These are phyloP conservation scores for Synchiropus splendidus DNA, from an alignment of 2,113 vertebrate genomes.

Conservation along the genomic window DNA sequence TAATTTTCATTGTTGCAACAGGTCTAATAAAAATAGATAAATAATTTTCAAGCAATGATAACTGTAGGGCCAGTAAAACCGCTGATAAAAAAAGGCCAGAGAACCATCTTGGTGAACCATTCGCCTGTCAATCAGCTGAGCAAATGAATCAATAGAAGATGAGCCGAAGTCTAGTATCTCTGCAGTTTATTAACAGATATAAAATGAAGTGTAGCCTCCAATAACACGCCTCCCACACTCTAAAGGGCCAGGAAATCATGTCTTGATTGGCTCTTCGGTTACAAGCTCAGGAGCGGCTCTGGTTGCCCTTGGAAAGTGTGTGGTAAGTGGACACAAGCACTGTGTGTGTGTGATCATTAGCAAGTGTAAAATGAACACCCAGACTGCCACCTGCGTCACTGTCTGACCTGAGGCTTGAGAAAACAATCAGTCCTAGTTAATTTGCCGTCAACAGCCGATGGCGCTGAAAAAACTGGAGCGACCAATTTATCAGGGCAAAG, in stretches of 20 bases:
- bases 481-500: no score
- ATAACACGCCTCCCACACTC: slow-evolving; percentile 16
- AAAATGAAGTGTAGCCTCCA: not conserved
- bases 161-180: not conserved
- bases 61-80: no score
- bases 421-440: slow-evolving; percentile 6
- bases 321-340: slow-evolving; percentile 1
- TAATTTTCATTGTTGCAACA: no score
- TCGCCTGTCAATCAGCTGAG: no score
- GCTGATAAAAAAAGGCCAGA: no score
- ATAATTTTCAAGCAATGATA: no score
- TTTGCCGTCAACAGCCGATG: slow-evolving; percentile 1
- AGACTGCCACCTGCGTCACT: slow-evolving; percentile 34
- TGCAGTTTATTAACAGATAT: no score
- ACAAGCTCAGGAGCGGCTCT: slow-evolving; percentile 14
- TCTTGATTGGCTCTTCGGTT: slow-evolving; percentile 31
- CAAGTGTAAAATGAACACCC: slow-evolving; percentile 48
- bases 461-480: slow-evolving; percentile 1
- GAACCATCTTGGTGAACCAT: no score
- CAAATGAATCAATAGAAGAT: no score
- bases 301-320: slow-evolving; percentile 25
- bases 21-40: no score
- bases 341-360: slow-evolving; percentile 21
- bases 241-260: slow-evolving; percentile 8
- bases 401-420: slow-evolving; percentile 16